These are phyloP conservation scores for Morpho achilles DNA, from an alignment of 2,888 invertebrate genomes.

Conservation along the genomic window DNA sequence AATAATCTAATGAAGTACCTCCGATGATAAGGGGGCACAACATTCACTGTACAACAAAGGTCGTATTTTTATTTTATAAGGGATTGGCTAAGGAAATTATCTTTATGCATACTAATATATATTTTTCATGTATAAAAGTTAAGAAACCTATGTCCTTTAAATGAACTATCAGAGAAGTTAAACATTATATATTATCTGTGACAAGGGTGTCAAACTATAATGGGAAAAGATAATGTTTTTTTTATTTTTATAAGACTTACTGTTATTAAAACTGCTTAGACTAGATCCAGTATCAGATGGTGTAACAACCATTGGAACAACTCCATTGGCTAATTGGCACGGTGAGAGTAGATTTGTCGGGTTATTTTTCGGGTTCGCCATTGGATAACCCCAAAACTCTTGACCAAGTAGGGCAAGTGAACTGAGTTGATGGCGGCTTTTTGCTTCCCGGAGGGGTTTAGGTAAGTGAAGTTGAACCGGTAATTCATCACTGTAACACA, in stretches of 20 bases:
- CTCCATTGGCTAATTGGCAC: conserved; percentile 55
- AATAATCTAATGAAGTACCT: no score
- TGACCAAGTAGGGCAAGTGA: conserved; percentile 94
- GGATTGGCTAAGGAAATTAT: no score
- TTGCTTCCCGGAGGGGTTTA: conserved; percentile 90
- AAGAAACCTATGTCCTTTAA: no score
- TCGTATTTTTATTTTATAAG: no score
- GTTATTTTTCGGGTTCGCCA: conserved; percentile 84
- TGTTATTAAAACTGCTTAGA: conserved; percentile 85
- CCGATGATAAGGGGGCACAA: no score
- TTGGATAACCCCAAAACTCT: conserved; percentile 90
- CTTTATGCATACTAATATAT: no score
- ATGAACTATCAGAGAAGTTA: no score
- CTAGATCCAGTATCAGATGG: conserved; percentile 85
- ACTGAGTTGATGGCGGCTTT: conserved; percentile 93
- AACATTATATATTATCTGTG: no score
- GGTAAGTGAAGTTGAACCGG: conserved; percentile 94
- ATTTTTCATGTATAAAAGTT: no score
- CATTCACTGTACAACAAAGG: no score
- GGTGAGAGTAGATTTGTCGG: conserved; percentile 60
- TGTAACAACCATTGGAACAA: conserved; percentile 72
- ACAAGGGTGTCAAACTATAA: no score
- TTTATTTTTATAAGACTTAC: conserved; percentile 36
- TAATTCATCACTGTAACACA: conserved; percentile 88
- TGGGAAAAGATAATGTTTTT: no score